Evolutionary conservation across 1,140 invertebrate genomes (phyloP).

Genomic region (Drosophila sp.): DNA sequence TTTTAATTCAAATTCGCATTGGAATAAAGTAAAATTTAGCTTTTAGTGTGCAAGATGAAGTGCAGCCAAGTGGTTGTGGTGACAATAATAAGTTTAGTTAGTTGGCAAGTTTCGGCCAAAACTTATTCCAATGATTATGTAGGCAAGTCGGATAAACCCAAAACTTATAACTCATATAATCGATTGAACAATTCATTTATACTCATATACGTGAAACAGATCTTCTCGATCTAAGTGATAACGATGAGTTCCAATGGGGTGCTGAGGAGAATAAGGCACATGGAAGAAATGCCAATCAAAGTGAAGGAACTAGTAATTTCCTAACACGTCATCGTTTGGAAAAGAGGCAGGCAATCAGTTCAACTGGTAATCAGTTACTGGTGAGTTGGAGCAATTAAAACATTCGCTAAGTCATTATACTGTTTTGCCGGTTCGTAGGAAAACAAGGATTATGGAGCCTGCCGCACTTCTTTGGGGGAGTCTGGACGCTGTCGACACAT

Average conservation of each 20-base stretch:
- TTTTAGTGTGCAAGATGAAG: constrained; percentile 44
- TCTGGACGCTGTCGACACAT: constrained; percentile 87
- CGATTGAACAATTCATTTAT: background rate
- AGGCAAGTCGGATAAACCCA: constrained; percentile 32
- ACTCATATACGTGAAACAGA: constrained; percentile 38
- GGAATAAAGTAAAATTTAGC: constrained; percentile 14
- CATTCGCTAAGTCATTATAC: background rate
- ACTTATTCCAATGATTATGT: constrained; percentile 40
- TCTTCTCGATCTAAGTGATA: constrained; percentile 70
- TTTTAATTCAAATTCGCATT: constrained; percentile 18
- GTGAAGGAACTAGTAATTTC: constrained; percentile 37
- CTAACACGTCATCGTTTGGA: constrained; percentile 61
- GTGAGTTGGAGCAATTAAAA: constrained; percentile 31
- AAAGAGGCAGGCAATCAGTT: constrained; percentile 56
- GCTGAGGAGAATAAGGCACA: constrained; percentile 51
- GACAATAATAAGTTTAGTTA: constrained; percentile 19
- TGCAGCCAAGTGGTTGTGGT: constrained; percentile 22
- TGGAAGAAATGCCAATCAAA: constrained; percentile 26
- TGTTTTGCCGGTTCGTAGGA: constrained; percentile 39
- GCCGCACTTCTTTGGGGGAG: constrained; percentile 85
- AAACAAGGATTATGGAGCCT: constrained; percentile 85
- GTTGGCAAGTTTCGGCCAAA: constrained; percentile 26
- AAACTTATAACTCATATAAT: background rate
- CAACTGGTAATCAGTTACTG: constrained; percentile 38
- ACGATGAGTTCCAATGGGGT: constrained; percentile 77